Evolutionary conservation across 53 echinoderm and acorn worm species (phyloP), one percentile per base, ranked within the genome.

Genomic region (Arbacia lixula): DNA sequence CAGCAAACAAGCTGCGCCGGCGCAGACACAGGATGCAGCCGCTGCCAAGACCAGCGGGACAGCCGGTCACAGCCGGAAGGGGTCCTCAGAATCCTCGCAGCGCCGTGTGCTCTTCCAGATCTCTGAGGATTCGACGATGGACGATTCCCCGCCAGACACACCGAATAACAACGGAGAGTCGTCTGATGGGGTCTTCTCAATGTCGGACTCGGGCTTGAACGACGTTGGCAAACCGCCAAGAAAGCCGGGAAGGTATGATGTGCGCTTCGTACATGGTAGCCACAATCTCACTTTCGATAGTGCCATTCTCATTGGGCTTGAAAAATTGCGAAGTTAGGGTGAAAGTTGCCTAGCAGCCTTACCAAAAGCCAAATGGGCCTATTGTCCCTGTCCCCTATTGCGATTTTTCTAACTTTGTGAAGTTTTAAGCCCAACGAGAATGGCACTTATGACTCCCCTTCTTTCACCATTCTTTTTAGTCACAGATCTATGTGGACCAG

Each of bases 51-150:
- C 74, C 74, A 74, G 52, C 8, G 74, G 74, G 33, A 74, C n/a
- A 4, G 69, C 43, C 25, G 28, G 43, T 17, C 31, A 43, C 1
- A 29, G 19, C 64, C 46, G 82, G 42, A 81, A 42, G 50, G 61
- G 60, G 10, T 64, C 82, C 2, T n/a, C 6, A 32, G 64, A 63
- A 6, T 34, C 37, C 35, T 5, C 36, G 25, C 56, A 81, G 82
- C 61, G 62, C 62, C 69, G 73, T 26, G 90, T 90, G 40, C 86
- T 86, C 32, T 90, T 90, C 73, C 71, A 81, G 39, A 36, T 86
- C 32, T 90, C 90, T 0, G 90, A 89, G 41, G 89, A 86, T 37
- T 72, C 90, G 29, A 90, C 85, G 54, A 82, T 83, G 51, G 87
- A 89, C 51, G 89, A 89, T 3, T 81, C 82, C 20, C 82, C 82